Base-by-base conservation (phyloP, 2,888 invertebrate species). In the Eretmocerus hayati region DNA sequence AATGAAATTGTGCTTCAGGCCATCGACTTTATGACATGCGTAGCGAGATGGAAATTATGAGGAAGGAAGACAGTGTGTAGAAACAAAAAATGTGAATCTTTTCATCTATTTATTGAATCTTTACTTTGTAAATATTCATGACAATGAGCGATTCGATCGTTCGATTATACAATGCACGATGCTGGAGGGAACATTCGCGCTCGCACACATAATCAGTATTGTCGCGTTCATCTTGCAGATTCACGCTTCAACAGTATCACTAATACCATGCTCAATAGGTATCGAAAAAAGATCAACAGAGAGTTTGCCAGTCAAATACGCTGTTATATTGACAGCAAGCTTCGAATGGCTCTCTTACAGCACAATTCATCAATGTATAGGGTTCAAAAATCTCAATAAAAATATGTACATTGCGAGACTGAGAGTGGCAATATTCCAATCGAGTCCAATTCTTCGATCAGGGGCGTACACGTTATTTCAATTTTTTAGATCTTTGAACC, bases 121-220 rank as follows among this genome's bases (percentile, higher is more conserved):
- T 39, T 45, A 38, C 35, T 22, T 35, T 18, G 19, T 50, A 46
- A 48, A 50, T 48, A 42, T n/a, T n/a, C n/a, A 43, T 46, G 43
- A 51, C 50, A 40, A 48, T 50, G 36, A n/a, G n/a, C n/a, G n/a
- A 42, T 48, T 53, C 48, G 42, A 42, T 50, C 53, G 42, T 48
- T 50, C 48, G 38, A 46, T 50, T 53, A 46, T 46, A 54, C 46
- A 33, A 41, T 23, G n/a, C n/a, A n/a, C n/a, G n/a, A n/a, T n/a
- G n/a, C n/a, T n/a, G n/a, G n/a, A n/a, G n/a, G 39, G 11, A 21
- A 20, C 19, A 41, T 48, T 51, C 18, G 35, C 43, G 46, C 43
- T 38, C 43, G 46, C 50, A 46, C 48, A 38, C 26, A 48, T n/a
- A n/a, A n/a, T n/a, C n/a, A n/a, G n/a, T n/a, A n/a, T n/a, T n/a